These are phyloP conservation scores for Caenorhabditis inopinata DNA, from an alignment of 1,140 invertebrate genomes.

Conservation along the genomic window DNA sequence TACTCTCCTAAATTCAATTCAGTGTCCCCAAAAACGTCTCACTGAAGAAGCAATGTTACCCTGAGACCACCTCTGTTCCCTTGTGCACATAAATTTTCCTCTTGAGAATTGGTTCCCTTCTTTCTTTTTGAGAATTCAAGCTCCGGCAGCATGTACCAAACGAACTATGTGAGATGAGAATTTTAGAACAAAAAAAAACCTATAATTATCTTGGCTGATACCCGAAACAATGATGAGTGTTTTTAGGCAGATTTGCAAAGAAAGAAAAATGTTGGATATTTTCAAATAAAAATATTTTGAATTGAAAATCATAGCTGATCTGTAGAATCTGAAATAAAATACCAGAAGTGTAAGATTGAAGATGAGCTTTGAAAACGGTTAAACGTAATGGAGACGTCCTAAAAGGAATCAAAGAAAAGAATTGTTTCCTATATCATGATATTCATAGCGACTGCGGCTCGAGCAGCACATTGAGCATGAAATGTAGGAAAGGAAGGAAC, in stretches of 20 bases:
- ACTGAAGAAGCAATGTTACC: too few species aligned
- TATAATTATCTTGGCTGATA: neutral
- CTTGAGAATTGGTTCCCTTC: too few species aligned
- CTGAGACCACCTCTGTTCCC: too few species aligned
- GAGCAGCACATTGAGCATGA: conserved; percentile 24
- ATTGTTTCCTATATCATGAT: conserved; percentile 37
- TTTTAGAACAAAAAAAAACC: neutral
- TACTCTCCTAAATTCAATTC: too few species aligned
- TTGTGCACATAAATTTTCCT: too few species aligned
- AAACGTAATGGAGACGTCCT: too few species aligned
- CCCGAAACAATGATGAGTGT: neutral
- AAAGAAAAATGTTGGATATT: neutral
- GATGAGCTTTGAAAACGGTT: neutral
- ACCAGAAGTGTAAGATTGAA: neutral
- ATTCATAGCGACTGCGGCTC: conserved; percentile 18
- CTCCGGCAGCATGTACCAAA: too few species aligned
- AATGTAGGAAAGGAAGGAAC: conserved; percentile 29
- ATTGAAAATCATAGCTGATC: neutral
- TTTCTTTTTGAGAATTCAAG: too few species aligned
- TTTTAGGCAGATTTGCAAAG: neutral
- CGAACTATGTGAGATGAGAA: neutral
- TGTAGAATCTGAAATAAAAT: neutral
- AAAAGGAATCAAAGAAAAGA: neutral
- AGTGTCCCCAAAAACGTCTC: too few species aligned
- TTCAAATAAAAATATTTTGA: neutral